phyloP scores from a whole-genome alignment of 2,797 vertebrate genomes.

The Crocodylus rhombifer region DNA sequence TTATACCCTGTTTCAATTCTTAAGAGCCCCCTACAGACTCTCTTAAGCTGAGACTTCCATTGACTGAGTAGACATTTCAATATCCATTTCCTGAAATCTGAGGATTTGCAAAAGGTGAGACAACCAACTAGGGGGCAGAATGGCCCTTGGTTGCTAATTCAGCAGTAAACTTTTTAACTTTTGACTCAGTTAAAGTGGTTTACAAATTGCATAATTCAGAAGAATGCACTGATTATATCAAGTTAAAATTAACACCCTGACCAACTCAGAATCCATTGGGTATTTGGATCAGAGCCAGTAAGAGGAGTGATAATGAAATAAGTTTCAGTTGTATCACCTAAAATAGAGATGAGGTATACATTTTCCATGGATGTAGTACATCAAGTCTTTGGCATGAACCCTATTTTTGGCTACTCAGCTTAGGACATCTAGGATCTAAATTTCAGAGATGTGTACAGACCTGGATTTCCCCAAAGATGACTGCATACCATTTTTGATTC shows the following conservation, averaged over 20 bases:
- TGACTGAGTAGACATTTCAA: not conserved
- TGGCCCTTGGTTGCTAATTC: not conserved
- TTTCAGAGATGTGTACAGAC: not conserved
- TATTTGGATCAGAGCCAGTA: not conserved
- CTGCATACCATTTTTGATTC: fast-evolving
- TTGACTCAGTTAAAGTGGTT: conserved; percentile 21
- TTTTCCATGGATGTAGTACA: too few relatives aligned
- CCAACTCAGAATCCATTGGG: not conserved
- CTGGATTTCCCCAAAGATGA: not conserved
- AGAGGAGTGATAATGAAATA: fast-evolving
- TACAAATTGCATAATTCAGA: not conserved
- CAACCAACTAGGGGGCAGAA: not conserved
- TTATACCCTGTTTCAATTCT: not conserved
- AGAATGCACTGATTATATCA: not conserved
- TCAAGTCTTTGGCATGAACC: fast-evolving
- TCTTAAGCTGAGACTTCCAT: not conserved
- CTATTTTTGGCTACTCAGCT: not conserved
- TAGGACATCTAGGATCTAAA: not conserved
- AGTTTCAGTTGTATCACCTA: not conserved
- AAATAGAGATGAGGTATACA: not conserved
- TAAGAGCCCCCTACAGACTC: not conserved
- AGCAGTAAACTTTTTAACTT: not conserved
- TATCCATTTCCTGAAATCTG: not conserved
- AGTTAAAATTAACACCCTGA: not conserved
- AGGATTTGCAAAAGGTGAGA: fast-evolving